Conservation (phyloP, 2,113 vertebrate genomes). For the Lagopus leucura region DNA sequence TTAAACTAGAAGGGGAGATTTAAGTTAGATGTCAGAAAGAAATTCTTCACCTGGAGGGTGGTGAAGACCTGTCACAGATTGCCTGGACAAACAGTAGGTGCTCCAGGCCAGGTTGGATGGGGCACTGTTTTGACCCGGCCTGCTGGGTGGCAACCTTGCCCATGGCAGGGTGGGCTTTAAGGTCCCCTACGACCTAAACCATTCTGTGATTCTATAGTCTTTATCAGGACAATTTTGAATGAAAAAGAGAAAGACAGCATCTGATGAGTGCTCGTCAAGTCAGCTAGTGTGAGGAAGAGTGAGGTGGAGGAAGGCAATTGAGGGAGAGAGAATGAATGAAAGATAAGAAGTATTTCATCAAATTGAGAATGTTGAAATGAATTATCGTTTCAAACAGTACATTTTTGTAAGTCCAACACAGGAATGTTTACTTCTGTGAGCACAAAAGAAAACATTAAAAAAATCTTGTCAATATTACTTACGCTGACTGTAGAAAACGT, state of each 20-base stretch:
- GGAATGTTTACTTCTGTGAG: neutral
- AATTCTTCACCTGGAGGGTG: no score
- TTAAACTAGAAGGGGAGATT: no score
- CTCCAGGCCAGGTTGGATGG: no score
- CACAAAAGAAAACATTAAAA: fast-evolving
- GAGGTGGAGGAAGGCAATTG: neutral
- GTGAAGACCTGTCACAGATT: no score
- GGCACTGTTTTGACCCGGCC: no score
- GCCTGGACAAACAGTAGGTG: no score
- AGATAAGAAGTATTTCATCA: neutral
- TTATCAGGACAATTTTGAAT: neutral
- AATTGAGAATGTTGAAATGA: neutral
- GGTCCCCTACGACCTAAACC: no score
- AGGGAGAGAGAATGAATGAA: neutral
- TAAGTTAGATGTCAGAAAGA: no score
- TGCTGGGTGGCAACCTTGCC: no score
- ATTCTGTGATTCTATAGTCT: neutral
- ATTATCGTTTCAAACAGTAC: neutral
- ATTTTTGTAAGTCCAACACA: neutral
- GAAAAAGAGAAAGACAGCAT: neutral
- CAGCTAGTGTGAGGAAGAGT: neutral
- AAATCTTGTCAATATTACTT: neutral
- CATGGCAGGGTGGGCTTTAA: no score
- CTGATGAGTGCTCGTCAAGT: neutral
- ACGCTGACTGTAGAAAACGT: neutral